These are phyloP conservation scores for Margaritifera margaritifera DNA, from an alignment of 2,888 invertebrate genomes.

Conservation along the genomic window DNA sequence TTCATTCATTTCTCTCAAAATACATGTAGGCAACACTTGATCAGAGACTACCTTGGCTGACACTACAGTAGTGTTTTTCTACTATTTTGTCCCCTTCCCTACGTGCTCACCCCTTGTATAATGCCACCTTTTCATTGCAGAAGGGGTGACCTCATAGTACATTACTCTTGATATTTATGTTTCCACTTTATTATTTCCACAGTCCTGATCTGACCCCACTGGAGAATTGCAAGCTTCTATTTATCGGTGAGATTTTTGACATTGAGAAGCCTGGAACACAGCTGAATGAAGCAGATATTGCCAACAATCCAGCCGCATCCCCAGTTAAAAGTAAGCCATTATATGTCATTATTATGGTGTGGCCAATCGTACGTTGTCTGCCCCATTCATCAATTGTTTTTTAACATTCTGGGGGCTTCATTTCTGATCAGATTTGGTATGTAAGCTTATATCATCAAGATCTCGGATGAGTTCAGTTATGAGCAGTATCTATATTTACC, in stretches of 20 bases:
- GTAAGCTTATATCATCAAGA: no score
- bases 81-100: no score
- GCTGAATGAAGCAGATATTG: slow-evolving; percentile 53
- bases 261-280: slow-evolving; percentile 75
- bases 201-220: slow-evolving; percentile 75
- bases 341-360: not conserved
- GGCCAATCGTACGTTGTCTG: not conserved
- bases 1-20: no score
- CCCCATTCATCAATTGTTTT: no score
- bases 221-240: slow-evolving; percentile 78
- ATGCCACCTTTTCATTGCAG: not conserved
- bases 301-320: slow-evolving; percentile 49
- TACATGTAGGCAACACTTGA: no score
- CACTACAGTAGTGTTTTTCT: no score
- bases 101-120: not conserved
- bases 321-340: slow-evolving; percentile 64
- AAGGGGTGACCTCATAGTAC: not conserved
- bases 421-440: no score
- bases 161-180: no score
- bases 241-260: slow-evolving; percentile 80
- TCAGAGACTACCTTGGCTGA: no score
- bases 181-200: slow-evolving; percentile 11
- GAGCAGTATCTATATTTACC: no score
- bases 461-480: no score
- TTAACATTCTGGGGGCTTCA: no score